Evolutionary conservation across 1,140 invertebrate species (phyloP).

Genomic region (Luehdorfia chinensis): DNA sequence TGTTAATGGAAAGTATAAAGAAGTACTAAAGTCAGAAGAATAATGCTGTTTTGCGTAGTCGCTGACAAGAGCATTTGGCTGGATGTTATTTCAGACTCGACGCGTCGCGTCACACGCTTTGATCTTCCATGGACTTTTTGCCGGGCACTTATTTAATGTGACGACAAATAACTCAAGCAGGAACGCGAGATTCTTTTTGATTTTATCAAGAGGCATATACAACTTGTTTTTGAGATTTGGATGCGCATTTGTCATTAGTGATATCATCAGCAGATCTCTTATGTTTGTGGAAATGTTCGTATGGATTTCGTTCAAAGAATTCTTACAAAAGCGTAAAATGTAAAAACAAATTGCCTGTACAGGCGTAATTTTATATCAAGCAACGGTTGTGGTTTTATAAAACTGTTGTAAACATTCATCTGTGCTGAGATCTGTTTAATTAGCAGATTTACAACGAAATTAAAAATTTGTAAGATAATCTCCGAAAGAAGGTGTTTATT

Average conservation of each 20-base stretch:
- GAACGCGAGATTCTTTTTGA: conserved; percentile 53
- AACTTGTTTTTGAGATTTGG: conserved; percentile 50
- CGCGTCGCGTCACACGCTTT: conserved; percentile 60
- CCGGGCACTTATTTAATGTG: conserved; percentile 62
- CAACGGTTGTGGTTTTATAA: too few relatives aligned
- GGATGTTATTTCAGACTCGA: conserved; percentile 60
- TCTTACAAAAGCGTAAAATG: too few relatives aligned
- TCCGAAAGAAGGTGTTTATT: too few relatives aligned
- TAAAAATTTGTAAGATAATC: too few relatives aligned
- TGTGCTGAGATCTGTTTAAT: too few relatives aligned
- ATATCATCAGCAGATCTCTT: conserved; percentile 12
- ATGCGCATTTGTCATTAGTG: conserved; percentile 59
- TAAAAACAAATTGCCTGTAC: too few relatives aligned
- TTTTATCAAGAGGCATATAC: conserved; percentile 46
- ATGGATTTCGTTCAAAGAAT: neutral
- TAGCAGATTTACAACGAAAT: too few relatives aligned
- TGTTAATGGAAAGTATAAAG: conserved; percentile 25
- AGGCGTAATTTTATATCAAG: too few relatives aligned
- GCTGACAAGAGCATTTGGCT: conserved; percentile 43
- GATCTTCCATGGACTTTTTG: conserved; percentile 68
- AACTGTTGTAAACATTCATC: too few relatives aligned
- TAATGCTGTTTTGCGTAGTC: conserved; percentile 30
- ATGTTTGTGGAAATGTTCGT: neutral
- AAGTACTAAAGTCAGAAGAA: conserved; percentile 31
- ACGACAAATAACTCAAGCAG: conserved; percentile 73